phyloP scores from a whole-genome alignment of 2,888 invertebrate species.

The Ecdyonurus torrentis region DNA sequence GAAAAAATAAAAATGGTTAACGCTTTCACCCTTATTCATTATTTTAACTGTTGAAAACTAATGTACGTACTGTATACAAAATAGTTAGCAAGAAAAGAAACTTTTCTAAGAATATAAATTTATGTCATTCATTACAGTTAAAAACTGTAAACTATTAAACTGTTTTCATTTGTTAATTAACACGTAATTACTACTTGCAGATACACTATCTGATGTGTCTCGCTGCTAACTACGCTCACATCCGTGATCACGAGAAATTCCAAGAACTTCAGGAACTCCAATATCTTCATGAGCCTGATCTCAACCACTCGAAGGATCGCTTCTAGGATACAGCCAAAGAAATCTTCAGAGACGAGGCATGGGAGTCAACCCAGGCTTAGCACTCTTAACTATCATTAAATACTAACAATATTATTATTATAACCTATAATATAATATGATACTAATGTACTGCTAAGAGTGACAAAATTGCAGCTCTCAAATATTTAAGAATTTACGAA shows the following conservation, averaged over 20 bases:
- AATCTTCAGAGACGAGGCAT: constrained; percentile 31
- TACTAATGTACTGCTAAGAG: no score
- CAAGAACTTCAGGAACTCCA: constrained; percentile 82
- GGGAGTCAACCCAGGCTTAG: neutral
- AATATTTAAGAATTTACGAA: no score
- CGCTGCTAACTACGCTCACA: constrained; percentile 89
- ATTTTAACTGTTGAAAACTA: no score
- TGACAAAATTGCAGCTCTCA: no score
- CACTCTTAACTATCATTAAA: no score
- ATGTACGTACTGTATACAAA: no score
- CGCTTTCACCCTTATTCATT: no score
- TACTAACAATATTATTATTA: no score
- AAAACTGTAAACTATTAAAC: neutral
- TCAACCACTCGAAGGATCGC: constrained; percentile 62
- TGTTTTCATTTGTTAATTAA: neutral
- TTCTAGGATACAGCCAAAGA: constrained; percentile 70
- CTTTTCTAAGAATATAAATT: neutral
- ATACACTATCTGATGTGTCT: constrained; percentile 88
- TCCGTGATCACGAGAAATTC: constrained; percentile 85
- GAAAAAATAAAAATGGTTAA: no score
- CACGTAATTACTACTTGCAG: constrained; percentile 19
- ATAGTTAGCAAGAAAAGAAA: neutral
- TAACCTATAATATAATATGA: no score
- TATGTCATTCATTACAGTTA: neutral
- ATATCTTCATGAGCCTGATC: constrained; percentile 51